These are phyloP conservation scores for Oophaga sylvatica DNA, from an alignment of 2,797 vertebrate species.

Conservation along the genomic window DNA sequence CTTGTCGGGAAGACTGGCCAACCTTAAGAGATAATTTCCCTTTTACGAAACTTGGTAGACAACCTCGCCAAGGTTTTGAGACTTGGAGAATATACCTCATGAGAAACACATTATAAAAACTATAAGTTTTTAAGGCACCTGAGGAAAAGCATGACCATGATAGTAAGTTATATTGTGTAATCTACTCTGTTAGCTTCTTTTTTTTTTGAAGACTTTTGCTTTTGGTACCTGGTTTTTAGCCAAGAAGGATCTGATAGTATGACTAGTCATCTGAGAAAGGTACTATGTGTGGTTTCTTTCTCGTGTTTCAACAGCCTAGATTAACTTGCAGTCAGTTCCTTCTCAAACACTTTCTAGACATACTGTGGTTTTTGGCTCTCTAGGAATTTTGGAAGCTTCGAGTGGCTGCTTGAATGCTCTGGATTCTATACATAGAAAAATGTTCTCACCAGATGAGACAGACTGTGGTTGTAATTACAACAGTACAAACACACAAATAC, in stretches of 20 bases:
- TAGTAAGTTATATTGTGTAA: neutral
- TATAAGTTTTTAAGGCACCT: neutral
- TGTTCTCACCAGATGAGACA: constrained; percentile 42
- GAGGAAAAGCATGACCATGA: neutral
- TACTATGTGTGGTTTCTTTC: constrained; percentile 22
- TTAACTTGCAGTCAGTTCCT: constrained; percentile 37
- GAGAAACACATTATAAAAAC: constrained; percentile 4
- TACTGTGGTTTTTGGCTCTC: constrained; percentile 56
- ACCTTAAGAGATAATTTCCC: constrained; percentile 15
- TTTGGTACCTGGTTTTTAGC: neutral
- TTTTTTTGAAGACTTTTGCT: neutral
- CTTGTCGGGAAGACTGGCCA: neutral
- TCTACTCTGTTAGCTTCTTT: neutral
- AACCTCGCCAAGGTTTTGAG: neutral
- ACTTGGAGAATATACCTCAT: neutral
- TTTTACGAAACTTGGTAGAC: neutral
- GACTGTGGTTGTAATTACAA: constrained; percentile 45
- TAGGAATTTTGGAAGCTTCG: constrained; percentile 40
- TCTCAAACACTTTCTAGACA: constrained; percentile 50
- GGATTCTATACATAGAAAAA: constrained; percentile 55
- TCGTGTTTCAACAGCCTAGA: constrained; percentile 23
- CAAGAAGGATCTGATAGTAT: constrained; percentile 27
- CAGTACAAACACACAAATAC: constrained; percentile 24
- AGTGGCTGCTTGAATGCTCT: constrained; percentile 13
- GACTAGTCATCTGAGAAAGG: constrained; percentile 5